Evolutionary conservation across 1,140 invertebrate species (phyloP).

Genomic region (Zaprionus capensis): DNA sequence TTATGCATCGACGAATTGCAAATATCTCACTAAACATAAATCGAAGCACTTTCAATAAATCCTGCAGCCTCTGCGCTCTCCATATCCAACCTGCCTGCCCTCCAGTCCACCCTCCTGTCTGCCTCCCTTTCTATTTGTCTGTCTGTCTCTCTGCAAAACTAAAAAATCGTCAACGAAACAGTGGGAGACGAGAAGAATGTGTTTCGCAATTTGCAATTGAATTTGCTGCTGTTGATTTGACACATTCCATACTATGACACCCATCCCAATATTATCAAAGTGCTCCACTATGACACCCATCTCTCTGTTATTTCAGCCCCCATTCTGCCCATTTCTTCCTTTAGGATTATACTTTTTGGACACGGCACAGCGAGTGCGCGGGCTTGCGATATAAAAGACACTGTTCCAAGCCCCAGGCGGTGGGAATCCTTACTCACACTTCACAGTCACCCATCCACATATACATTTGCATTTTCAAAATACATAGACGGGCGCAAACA

Average conservation of each 20-base stretch:
- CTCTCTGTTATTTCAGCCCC: background rate
- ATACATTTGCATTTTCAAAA: background rate
- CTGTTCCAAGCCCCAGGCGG: background rate
- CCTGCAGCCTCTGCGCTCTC: constrained; percentile 25
- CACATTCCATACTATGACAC: constrained; percentile 1
- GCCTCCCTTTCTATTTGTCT: constrained; percentile 11
- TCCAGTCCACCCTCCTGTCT: background rate
- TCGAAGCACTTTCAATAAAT: constrained; percentile 79
- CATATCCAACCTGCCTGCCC: background rate
- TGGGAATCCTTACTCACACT: background rate
- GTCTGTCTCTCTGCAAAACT: constrained; percentile 32
- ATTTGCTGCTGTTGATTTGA: constrained; percentile 69
- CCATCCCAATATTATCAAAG: background rate
- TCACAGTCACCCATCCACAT: background rate
- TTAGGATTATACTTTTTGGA: background rate
- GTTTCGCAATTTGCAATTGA: constrained; percentile 76
- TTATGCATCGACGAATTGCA: constrained; percentile 68
- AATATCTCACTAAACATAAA: constrained; percentile 79
- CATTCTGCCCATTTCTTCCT: background rate
- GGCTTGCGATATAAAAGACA: background rate
- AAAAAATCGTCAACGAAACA: constrained; percentile 71
- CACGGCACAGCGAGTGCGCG: background rate
- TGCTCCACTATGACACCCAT: background rate
- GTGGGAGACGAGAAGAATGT: constrained; percentile 66
- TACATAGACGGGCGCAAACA: background rate